phyloP scores from a whole-genome alignment of 2,113 vertebrate species.

The Hippocampus mohnikei region DNA sequence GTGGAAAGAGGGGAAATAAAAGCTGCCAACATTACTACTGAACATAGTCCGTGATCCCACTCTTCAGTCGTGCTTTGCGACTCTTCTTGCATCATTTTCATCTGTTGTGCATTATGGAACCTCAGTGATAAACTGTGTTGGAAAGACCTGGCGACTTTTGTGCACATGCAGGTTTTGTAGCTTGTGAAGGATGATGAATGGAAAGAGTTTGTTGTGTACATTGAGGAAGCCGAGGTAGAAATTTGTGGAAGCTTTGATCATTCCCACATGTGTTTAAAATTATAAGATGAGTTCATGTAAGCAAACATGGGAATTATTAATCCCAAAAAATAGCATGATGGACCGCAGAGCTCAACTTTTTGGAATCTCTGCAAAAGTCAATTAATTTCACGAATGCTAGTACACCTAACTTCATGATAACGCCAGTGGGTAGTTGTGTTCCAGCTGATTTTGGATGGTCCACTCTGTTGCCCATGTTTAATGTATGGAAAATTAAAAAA shows the following conservation, averaged over 20 bases:
- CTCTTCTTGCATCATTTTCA: slow-evolving; percentile 24
- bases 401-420: slow-evolving; percentile 18
- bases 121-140: slow-evolving; percentile 12
- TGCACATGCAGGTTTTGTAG: not conserved
- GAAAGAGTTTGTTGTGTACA: not conserved
- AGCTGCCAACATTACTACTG: not conserved
- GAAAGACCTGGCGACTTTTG: slow-evolving; percentile 21
- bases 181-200: not conserved
- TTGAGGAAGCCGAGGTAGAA: not conserved
- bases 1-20: not conserved
- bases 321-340: not conserved
- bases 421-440: not conserved
- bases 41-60: not conserved
- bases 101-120: slow-evolving; percentile 40
- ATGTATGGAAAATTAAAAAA: not conserved
- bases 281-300: not conserved
- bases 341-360: not conserved
- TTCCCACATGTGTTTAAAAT: slow-evolving; percentile 1
- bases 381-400: slow-evolving; percentile 10
- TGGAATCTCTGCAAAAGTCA: not conserved
- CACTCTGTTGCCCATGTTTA: not conserved
- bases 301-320: slow-evolving; percentile 30
- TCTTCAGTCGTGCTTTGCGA: slow-evolving; percentile 4
- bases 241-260: not conserved
- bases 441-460: too few species aligned